Evolutionary conservation across 2,113 vertebrate genomes (phyloP), one percentile per base, ranked within the genome.

Genomic region (Forbesichthys papilliferus): DNA sequence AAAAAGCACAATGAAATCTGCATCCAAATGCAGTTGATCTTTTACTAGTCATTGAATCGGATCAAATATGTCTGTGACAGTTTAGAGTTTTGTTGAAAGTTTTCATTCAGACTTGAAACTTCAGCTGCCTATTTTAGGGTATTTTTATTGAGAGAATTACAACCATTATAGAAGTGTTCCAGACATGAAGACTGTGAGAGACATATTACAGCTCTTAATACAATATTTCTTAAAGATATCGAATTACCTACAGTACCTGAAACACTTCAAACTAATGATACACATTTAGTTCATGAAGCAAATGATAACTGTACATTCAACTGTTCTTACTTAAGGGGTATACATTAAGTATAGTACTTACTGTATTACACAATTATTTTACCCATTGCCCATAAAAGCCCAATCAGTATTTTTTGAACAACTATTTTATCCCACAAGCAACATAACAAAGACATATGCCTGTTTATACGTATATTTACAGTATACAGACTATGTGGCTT

Each of bases 241-340:
- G 5, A 8, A 48, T 0, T n/a, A 52, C 70, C 63, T 27, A 27
- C 27, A 27, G 27, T 3, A 27, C 27, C 27, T 27, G 27, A 27
- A 27, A 27, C 16, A 57, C 4, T 6, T 6, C n/a, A 47, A 65
- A 79, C 18, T 13, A 18, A 66, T 71, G 63, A 36, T 72, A 57
- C 71, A 62, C 66, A 84, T 84, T 70, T 27, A 64, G 71, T 46
- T 67, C 61, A 73, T 51, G 59, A 75, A 47, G 47, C 46, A 74
- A 81, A 77, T 67, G 13, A 14, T 48, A 14, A 73, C 34, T 34
- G 8, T 61, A 69, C 34, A 68, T 62, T 71, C 71, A 68, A 55
- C 77, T 66, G 55, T 47, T 60, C 75, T 61, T 71, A 58, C 79
- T 82, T 63, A 5, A 78, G 71, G 66, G 9, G 46, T 77, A 62